phyloP scores from a whole-genome alignment of 2,888 invertebrate genomes.

The Phytoseiulus persimilis region DNA sequence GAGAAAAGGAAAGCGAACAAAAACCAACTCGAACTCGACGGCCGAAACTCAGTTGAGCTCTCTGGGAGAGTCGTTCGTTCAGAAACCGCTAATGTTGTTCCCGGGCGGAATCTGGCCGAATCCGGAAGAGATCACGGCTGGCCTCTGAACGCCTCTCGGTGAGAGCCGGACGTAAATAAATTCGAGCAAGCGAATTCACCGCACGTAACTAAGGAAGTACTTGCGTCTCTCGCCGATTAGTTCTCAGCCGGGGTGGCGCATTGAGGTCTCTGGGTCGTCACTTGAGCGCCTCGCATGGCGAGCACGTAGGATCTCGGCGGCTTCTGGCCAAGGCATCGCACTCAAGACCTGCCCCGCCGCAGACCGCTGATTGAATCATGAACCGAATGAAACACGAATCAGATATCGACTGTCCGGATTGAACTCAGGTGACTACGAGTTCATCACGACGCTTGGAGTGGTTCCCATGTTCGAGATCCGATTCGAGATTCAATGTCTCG shows the following conservation, averaged over 20 bases:
- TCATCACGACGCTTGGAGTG: neutral
- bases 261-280: neutral
- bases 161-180: neutral
- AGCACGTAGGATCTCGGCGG: neutral
- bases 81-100: neutral
- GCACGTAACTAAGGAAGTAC: neutral
- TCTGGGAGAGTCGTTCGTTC: neutral
- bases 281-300: neutral
- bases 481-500: no score
- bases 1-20: neutral
- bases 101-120: neutral
- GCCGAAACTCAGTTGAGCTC: no score
- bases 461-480: neutral
- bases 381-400: neutral
- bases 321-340: neutral
- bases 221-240: neutral
- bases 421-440: neutral
- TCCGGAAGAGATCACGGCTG: neutral
- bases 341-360: neutral
- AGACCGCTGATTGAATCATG: neutral
- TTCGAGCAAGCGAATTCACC: neutral
- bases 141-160: neutral
- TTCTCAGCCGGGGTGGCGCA: neutral
- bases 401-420: neutral
- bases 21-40: no score